These are phyloP conservation scores for Heliconius erato DNA, from an alignment of 2,888 invertebrate genomes.

Conservation along the genomic window DNA sequence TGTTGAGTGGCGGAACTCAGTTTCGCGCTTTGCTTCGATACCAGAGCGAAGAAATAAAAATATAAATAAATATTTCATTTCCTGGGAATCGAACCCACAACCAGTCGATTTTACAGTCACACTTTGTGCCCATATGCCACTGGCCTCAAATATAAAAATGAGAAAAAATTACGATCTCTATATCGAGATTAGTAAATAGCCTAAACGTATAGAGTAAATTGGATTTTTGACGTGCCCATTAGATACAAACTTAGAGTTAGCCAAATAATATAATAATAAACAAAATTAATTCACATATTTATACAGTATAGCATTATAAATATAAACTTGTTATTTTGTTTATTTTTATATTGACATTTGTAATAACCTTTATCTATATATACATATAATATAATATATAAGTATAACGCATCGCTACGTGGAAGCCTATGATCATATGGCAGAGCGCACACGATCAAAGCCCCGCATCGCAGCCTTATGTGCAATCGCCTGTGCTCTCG, in stretches of 20 bases:
- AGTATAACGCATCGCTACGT: constrained; percentile 35
- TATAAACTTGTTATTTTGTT: not conserved
- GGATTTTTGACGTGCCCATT: not conserved
- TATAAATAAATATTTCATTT: no score
- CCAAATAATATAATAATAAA: not conserved
- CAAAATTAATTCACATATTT: no score
- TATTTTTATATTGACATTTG: constrained; percentile 1
- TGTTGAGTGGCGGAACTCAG: no score
- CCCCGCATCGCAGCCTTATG: constrained; percentile 64
- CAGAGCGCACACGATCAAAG: constrained; percentile 82
- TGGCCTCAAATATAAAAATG: not conserved
- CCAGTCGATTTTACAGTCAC: no score
- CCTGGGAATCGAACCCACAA: no score
- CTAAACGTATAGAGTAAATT: not conserved
- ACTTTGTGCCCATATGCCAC: no score
- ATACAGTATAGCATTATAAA: not conserved
- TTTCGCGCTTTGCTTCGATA: no score
- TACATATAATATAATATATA: constrained; percentile 1
- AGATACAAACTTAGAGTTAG: no score
- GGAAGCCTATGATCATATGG: constrained; percentile 76
- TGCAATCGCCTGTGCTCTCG: constrained; percentile 74
- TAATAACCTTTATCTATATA: not conserved
- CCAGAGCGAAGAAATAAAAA: no score
- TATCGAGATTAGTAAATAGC: not conserved
- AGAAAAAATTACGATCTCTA: not conserved